phyloP scores from a whole-genome alignment of 1,140 invertebrate species.

The Nixonia krombeini region DNA sequence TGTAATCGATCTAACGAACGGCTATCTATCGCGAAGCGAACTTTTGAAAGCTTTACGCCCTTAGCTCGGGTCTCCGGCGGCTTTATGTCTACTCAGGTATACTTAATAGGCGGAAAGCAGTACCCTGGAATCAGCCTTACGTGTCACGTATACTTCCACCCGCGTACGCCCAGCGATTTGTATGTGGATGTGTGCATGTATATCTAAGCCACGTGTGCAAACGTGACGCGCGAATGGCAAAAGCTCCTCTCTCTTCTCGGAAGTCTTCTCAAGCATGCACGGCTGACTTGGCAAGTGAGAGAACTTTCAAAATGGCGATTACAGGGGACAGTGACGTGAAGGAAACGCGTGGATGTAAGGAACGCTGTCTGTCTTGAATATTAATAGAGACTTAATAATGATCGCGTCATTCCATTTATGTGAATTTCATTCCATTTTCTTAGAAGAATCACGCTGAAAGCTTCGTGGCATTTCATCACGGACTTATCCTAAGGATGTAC shows the following conservation, averaged over 20 bases:
- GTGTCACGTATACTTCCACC: constrained; percentile 45
- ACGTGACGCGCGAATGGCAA: constrained; percentile 41
- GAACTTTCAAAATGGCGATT: constrained; percentile 44
- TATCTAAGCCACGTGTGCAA: constrained; percentile 13
- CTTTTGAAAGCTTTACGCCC: constrained; percentile 24
- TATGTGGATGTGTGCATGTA: constrained; percentile 15
- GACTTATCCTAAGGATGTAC: too few relatives aligned
- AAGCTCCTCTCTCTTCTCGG: constrained; percentile 31
- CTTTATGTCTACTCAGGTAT: constrained; percentile 44
- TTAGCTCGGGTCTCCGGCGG: constrained; percentile 21
- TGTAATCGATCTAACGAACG: constrained; percentile 22
- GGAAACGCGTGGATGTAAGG: constrained; percentile 35
- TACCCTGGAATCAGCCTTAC: constrained; percentile 40
- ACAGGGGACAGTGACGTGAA: constrained; percentile 37
- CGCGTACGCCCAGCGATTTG: constrained; percentile 8
- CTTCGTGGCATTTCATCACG: too few relatives aligned
- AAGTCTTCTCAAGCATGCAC: constrained; percentile 47
- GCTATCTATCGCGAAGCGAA: constrained; percentile 15
- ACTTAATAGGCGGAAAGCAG: constrained; percentile 47
- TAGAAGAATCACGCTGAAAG: too few relatives aligned
- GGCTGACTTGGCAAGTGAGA: constrained; percentile 45
- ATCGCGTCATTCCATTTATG: background rate
- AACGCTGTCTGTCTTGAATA: constrained; percentile 13
- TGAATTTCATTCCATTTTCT: too few relatives aligned
- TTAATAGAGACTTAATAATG: constrained; percentile 19